A percentile compares a stretch with the other conserved stretches of the same genome.
These are phyloP conservation scores for Erynnis tages DNA, from an alignment of 2,888 invertebrate species.

Conservation along the genomic window DNA sequence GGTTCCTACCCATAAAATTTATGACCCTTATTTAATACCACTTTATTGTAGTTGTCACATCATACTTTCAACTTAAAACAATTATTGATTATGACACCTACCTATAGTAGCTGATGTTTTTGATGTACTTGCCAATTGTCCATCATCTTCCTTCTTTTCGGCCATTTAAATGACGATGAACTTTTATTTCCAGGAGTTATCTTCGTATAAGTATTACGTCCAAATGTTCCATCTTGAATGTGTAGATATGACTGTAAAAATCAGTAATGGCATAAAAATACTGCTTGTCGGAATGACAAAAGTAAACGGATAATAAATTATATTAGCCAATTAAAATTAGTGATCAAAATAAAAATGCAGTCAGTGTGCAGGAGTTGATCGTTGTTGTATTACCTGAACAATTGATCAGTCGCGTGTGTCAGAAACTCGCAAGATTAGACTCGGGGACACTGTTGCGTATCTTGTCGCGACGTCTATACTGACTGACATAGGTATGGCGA, in stretches of 20 bases:
- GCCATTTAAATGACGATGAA: background rate
- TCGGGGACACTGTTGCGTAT: slow-evolving; percentile 1
- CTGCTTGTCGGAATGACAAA: no score
- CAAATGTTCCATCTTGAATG: slow-evolving; percentile 7
- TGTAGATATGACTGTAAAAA: slow-evolving; percentile 6
- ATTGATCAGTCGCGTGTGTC: slow-evolving; percentile 22
- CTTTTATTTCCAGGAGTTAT: slow-evolving; percentile 15
- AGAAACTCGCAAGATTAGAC: slow-evolving; percentile 16
- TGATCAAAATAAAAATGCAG: background rate
- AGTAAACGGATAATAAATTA: no score
- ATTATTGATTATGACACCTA: no score
- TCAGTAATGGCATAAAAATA: no score
- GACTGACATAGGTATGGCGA: slow-evolving; percentile 9
- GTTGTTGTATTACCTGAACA: slow-evolving; percentile 19
- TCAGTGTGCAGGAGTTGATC: no score
- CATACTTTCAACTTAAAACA: no score
- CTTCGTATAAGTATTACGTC: background rate
- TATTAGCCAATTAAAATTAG: no score
- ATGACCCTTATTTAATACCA: no score
- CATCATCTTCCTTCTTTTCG: slow-evolving; percentile 13
- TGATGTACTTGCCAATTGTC: slow-evolving; percentile 15
- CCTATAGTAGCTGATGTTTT: background rate
- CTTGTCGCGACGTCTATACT: slow-evolving; percentile 1
- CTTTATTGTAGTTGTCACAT: no score
- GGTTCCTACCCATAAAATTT: no score